phyloP scores from a whole-genome alignment of 2,888 invertebrate species.

The Melolontha melolontha region DNA sequence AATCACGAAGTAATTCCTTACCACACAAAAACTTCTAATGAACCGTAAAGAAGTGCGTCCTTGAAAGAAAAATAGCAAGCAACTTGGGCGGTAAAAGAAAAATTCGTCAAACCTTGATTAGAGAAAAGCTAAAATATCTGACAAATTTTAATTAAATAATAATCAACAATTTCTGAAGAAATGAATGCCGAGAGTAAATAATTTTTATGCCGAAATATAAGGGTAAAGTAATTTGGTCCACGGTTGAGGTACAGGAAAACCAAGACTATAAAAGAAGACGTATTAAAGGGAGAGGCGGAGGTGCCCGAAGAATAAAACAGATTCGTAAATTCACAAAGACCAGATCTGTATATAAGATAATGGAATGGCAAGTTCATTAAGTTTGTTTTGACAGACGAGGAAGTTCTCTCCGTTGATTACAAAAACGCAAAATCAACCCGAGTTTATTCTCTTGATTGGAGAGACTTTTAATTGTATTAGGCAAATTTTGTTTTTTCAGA shows the following conservation, averaged over 20 bases:
- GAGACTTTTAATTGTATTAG: constrained; percentile 64
- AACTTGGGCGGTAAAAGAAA: constrained; percentile 16
- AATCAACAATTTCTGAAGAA: constrained; percentile 15
- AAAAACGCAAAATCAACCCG: constrained; percentile 62
- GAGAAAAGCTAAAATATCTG: constrained; percentile 35
- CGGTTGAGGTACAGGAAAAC: neutral
- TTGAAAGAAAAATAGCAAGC: constrained; percentile 26
- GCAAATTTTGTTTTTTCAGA: constrained; percentile 56
- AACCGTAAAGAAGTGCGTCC: constrained; percentile 35
- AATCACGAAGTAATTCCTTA: constrained; percentile 40
- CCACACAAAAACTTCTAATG: constrained; percentile 42
- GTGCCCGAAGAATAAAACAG: constrained; percentile 31
- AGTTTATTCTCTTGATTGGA: constrained; percentile 61
- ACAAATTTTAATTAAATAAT: constrained; percentile 41
- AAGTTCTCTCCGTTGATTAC: constrained; percentile 60
- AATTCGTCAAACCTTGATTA: constrained; percentile 27
- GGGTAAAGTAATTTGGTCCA: neutral
- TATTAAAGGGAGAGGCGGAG: constrained; percentile 15
- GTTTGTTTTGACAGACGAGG: constrained; percentile 54
- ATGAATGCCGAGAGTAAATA: constrained; percentile 24
- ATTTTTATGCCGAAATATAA: constrained; percentile 13
- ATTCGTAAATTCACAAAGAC: constrained; percentile 46
- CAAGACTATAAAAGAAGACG: constrained; percentile 14
- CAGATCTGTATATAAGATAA: constrained; percentile 49
- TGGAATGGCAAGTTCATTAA: constrained; percentile 53